phyloP scores from a whole-genome alignment of 2,888 invertebrate species.

The Chouioia cunea region DNA sequence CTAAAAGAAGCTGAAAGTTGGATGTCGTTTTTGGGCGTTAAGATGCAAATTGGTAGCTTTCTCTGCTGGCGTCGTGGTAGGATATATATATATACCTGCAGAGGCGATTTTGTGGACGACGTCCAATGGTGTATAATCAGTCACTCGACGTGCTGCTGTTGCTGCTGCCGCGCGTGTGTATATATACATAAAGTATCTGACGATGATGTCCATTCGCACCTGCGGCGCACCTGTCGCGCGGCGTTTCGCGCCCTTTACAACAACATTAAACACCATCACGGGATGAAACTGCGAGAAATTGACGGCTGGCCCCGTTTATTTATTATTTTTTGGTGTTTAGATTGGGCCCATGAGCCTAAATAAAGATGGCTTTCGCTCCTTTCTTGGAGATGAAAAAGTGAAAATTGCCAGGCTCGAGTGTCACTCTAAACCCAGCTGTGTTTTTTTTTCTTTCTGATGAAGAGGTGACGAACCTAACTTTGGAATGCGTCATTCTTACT shows the following conservation, averaged over 20 bases:
- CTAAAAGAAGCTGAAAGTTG: no score
- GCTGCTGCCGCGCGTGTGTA: neutral
- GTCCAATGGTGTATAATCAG: slow-evolving; percentile 48
- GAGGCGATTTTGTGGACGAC: slow-evolving; percentile 5
- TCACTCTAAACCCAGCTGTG: neutral
- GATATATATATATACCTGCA: no score
- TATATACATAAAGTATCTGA: slow-evolving; percentile 2
- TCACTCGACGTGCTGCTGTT: slow-evolving; percentile 8
- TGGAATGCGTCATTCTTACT: neutral
- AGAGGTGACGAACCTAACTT: slow-evolving; percentile 14
- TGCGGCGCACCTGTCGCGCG: slow-evolving; percentile 66
- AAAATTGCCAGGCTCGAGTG: slow-evolving; percentile 46
- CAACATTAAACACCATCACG: slow-evolving; percentile 60
- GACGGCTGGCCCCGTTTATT: slow-evolving; percentile 55
- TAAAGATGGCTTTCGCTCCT: slow-evolving; percentile 51
- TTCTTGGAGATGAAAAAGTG: slow-evolving; percentile 27
- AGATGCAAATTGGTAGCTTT: slow-evolving; percentile 44
- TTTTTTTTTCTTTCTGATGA: neutral
- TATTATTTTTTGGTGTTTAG: slow-evolving; percentile 60
- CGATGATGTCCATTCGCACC: slow-evolving; percentile 57
- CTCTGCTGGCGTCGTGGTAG: slow-evolving; percentile 9
- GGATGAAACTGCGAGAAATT: slow-evolving; percentile 53
- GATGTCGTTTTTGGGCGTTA: slow-evolving; percentile 18
- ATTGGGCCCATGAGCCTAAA: slow-evolving; percentile 53
- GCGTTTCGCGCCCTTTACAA: slow-evolving; percentile 65